These are phyloP conservation scores for Ardeotis arabs DNA, from an alignment of 2,113 vertebrate genomes.

Conservation along the genomic window DNA sequence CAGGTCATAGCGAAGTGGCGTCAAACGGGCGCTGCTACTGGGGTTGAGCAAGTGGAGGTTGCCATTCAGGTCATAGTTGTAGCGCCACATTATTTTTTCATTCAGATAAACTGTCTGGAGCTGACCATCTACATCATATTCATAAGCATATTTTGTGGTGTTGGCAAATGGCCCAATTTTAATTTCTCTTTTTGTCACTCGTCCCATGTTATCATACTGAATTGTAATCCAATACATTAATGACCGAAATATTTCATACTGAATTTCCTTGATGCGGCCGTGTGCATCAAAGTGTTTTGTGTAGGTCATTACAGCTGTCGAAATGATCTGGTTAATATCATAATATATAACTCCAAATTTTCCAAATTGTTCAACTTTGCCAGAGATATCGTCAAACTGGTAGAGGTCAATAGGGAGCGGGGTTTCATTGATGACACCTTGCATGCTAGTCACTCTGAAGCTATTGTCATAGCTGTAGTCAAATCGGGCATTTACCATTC, in stretches of 20 bases:
- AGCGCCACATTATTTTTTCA: conserved; percentile 96
- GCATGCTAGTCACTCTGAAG: conserved; percentile 96
- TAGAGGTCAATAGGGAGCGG: conserved; percentile 97
- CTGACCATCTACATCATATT: conserved; percentile 96
- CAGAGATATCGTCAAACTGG: conserved; percentile 98
- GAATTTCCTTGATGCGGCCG: conserved; percentile 95
- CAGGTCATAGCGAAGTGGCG: conserved; percentile 92
- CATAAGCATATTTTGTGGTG: conserved; percentile 95
- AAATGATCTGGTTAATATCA: conserved; percentile 98
- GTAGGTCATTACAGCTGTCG: conserved; percentile 97
- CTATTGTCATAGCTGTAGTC: conserved; percentile 98
- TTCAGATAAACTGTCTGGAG: conserved; percentile 95
- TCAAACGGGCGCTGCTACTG: conserved; percentile 87
- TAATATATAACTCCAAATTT: conserved; percentile 99
- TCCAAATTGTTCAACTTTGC: conserved; percentile 98
- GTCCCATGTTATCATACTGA: conserved; percentile 94
- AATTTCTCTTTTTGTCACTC: conserved; percentile 92
- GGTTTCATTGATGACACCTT: conserved; percentile 97
- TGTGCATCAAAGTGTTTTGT: conserved; percentile 97
- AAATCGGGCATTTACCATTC: conserved; percentile 97
- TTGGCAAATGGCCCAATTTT: conserved; percentile 98
- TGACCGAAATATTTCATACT: conserved; percentile 96
- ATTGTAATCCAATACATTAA: conserved; percentile 98
- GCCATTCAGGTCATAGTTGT: conserved; percentile 97
- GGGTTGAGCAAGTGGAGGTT: conserved; percentile 95